Evolutionary conservation across 2,888 invertebrate genomes (phyloP).

Genomic region (Nephrotoma flavescens): DNA sequence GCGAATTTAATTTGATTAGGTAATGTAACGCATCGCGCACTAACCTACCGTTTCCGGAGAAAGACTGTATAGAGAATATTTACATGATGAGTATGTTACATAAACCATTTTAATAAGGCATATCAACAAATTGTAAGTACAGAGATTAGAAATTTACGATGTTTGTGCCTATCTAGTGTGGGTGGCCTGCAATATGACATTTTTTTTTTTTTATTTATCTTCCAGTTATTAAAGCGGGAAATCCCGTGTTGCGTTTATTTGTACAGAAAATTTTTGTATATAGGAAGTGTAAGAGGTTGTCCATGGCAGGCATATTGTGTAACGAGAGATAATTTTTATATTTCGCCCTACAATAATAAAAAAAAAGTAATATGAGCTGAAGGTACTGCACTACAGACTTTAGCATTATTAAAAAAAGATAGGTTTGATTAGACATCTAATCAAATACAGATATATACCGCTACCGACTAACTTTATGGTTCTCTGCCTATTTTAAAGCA

Average conservation of each 20-base stretch:
- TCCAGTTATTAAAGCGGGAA: background rate
- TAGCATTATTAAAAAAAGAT: no score
- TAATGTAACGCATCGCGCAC: background rate
- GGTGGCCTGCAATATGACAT: background rate
- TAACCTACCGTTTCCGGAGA: background rate
- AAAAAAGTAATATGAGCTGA: no score
- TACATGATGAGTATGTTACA: background rate
- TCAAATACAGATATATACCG: no score
- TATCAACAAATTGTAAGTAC: background rate
- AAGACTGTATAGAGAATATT: background rate
- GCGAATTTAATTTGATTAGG: background rate
- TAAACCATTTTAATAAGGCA: background rate
- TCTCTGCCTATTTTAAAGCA: no score
- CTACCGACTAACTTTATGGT: no score
- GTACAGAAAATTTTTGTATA: no score
- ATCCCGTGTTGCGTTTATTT: background rate
- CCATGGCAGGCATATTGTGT: no score
- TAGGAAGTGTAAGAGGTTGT: no score
- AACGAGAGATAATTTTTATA: no score
- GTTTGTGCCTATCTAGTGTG: background rate
- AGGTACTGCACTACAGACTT: no score
- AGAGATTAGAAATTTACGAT: background rate
- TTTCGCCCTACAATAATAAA: no score
- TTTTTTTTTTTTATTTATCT: background rate
- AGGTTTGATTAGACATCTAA: no score